Base-by-base conservation (phyloP, 1,140 invertebrate species). In the Aphis craccivora region DNA sequence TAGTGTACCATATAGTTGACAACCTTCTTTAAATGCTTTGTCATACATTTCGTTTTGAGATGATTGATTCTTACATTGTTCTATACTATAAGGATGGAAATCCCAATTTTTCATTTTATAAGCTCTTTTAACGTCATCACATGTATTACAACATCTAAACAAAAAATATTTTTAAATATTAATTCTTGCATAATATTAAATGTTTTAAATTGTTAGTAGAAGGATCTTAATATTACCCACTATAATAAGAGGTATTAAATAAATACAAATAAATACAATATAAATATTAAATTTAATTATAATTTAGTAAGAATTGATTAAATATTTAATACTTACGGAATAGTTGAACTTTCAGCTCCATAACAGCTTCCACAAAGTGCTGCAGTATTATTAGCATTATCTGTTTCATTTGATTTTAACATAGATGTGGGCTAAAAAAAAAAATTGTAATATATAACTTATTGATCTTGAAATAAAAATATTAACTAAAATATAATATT, bases 101-200 rank as follows among this genome's bases (percentile, higher is more conserved):
- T 87, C 51, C 99, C 99, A 99, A 94, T 97, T 97, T 95, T 97
- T 97, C 94, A 97, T 95, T 94, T 97, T 96, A 95, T 99, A 99
- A 0, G 99, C 99, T 95, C 98, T 97, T 95, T 97, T 97, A 0
- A 99, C 98, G 94, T 99, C 98, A 94, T 99, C 98, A 96, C 99
- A 99, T 53, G 98, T 99, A 95, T 99, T 99, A 95, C 99, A 99
- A 95, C 99, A 99, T 94, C 98, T 98, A 93, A n/a, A 87, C 11
- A 87, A n/a, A 20, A n/a, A 25, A 87, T 87, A 87, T 86, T 84
- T 43, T 83, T 67, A 18, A n/a, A n/a, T 14, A 76, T n/a, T 76
- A 76, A 76, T 18, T 76, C 30, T 76, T 76, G 14, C 60, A 76
- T 76, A 76, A n/a, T n/a, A 76, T 76, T 3, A 76, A 67, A 76